These are phyloP conservation scores for Monomorium pharaonis DNA, from an alignment of 1,140 invertebrate genomes.

Conservation along the genomic window DNA sequence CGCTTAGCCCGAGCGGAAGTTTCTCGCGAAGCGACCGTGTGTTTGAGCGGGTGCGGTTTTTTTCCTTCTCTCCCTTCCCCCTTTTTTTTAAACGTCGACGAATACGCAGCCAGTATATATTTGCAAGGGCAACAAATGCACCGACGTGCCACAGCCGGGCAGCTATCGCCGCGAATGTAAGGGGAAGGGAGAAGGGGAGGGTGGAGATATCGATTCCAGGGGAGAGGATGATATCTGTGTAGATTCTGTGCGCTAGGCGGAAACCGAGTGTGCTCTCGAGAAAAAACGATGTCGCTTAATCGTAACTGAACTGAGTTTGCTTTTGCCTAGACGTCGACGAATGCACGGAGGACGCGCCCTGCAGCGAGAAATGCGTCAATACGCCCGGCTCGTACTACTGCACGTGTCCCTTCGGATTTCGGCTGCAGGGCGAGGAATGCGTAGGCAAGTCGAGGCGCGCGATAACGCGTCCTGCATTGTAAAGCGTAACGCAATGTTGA, in stretches of 20 bases:
- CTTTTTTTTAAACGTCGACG: constrained; percentile 88
- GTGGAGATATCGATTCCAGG: constrained; percentile 88
- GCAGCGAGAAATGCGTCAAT: constrained; percentile 85
- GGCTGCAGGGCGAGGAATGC: constrained; percentile 82
- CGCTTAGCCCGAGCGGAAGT: constrained; percentile 46
- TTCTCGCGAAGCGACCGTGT: constrained; percentile 26
- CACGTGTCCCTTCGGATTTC: constrained; percentile 87
- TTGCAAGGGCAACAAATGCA: constrained; percentile 89
- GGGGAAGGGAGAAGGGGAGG: too few relatives aligned
- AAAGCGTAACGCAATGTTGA: too few relatives aligned
- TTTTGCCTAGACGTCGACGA: constrained; percentile 88
- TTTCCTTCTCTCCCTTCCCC: constrained; percentile 82
- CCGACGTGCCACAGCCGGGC: constrained; percentile 93
- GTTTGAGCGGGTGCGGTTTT: constrained; percentile 11
- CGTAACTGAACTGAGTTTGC: constrained; percentile 20
- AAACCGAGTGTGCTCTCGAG: constrained; percentile 48
- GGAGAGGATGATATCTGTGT: constrained; percentile 87
- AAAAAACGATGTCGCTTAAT: constrained; percentile 44
- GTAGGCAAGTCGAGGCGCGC: constrained; percentile 80
- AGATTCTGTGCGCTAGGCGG: constrained; percentile 82
- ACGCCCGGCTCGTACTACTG: constrained; percentile 87
- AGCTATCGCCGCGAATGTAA: constrained; percentile 93
- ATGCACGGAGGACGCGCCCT: constrained; percentile 85
- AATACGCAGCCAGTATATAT: constrained; percentile 87
- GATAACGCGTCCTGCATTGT: not conserved